Conservation (phyloP, 1,140 invertebrate species). For the Musca vetustissima region DNA sequence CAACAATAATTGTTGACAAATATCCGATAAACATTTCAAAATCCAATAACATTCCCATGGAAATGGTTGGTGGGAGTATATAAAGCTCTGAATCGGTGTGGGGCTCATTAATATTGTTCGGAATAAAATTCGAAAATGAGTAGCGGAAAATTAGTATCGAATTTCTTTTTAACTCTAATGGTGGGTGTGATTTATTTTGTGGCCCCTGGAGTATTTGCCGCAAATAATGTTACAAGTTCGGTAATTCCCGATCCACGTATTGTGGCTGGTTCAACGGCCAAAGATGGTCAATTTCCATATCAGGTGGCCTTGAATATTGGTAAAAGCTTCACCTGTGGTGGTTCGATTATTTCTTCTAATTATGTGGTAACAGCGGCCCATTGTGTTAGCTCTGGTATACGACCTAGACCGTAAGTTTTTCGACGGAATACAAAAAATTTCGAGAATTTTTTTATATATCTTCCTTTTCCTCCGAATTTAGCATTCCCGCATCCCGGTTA, state of each 20-base stretch:
- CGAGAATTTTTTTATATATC: not conserved
- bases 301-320: conserved; percentile 33
- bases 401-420: not conserved
- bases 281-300: conserved; percentile 34
- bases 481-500: not conserved
- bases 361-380: conserved; percentile 64
- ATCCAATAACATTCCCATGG: no score
- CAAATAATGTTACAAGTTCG: no score
- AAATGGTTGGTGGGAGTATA: no score
- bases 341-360: conserved; percentile 58
- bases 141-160: no score
- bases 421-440: not conserved
- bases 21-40: no score
- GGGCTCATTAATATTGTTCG: no score
- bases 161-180: no score
- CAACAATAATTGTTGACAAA: no score
- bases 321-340: conserved; percentile 58
- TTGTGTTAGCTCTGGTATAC: conserved; percentile 44
- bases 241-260: conserved; percentile 29
- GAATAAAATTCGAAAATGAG: no score
- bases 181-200: no score
- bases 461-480: not conserved
- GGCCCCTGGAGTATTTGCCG: no score
- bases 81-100: no score
- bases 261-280: conserved; percentile 33